Evolutionary conservation across 2,113 vertebrate genomes (phyloP).

Genomic region (Pluvialis apricaria): DNA sequence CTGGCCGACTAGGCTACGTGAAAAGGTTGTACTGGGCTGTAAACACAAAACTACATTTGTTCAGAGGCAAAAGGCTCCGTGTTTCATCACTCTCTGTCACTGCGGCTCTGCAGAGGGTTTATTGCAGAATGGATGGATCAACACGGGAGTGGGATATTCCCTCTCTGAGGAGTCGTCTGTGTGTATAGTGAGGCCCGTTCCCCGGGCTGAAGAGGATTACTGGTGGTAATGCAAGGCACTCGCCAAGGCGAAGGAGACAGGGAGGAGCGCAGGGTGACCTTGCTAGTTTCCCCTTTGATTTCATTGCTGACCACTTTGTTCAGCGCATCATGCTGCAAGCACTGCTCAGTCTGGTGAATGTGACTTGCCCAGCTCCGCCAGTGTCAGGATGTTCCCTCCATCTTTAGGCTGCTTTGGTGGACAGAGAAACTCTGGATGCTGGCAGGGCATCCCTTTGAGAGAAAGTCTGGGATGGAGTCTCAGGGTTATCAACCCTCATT

Average conservation of each 20-base stretch:
- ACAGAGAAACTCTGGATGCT: neutral
- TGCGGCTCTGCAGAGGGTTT: neutral
- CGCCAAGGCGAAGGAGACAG: neutral
- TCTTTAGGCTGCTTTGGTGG: neutral
- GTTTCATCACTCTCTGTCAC: neutral
- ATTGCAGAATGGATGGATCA: neutral
- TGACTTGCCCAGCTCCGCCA: neutral
- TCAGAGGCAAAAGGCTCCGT: neutral
- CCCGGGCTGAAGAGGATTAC: neutral
- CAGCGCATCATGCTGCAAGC: neutral
- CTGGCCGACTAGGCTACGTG: fast-evolving
- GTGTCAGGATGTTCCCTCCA: neutral
- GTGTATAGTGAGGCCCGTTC: neutral
- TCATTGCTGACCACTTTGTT: neutral
- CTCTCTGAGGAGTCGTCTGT: neutral
- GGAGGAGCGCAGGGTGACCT: neutral
- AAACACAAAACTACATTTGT: neutral
- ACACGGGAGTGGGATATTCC: neutral
- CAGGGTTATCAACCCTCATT: neutral
- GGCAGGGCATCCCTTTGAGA: neutral
- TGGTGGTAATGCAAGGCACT: neutral
- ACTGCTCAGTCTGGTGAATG: neutral
- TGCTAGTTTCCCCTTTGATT: neutral
- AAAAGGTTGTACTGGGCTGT: neutral
- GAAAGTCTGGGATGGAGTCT: neutral